These are phyloP conservation scores for Drosophila incognita DNA, from an alignment of 2,888 invertebrate species.

Conservation along the genomic window DNA sequence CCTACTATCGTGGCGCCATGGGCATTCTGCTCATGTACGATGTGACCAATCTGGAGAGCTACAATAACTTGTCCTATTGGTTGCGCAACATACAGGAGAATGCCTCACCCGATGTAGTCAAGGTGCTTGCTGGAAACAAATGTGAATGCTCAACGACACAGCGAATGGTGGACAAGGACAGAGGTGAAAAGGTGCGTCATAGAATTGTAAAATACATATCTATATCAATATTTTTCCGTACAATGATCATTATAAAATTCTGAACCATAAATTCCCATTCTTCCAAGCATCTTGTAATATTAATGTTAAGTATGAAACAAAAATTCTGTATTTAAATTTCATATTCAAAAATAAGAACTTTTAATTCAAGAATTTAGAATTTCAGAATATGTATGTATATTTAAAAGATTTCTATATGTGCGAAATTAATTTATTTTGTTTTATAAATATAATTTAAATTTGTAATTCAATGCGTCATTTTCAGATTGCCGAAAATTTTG, in stretches of 20 bases:
- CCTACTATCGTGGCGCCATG: conserved; percentile 96
- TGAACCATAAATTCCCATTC: not conserved
- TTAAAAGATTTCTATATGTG: not conserved
- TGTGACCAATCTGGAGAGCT: conserved; percentile 95
- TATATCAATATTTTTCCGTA: not conserved
- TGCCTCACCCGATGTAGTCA: conserved; percentile 94
- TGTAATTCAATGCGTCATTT: conserved; percentile 43
- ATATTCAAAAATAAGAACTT: not conserved
- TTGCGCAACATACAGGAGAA: conserved; percentile 96
- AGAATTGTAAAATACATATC: not conserved
- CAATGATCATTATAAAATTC: no score
- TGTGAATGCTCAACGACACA: conserved; percentile 91
- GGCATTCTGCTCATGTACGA: conserved; percentile 96
- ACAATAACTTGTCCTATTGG: conserved; percentile 96
- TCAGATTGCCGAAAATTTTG: conserved; percentile 94
- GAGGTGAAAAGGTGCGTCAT: conserved; percentile 90
- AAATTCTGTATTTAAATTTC: not conserved
- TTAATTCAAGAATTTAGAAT: not conserved
- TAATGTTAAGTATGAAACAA: no score
- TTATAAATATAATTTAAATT: not conserved
- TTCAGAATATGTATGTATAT: not conserved
- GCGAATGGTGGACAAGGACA: conserved; percentile 91
- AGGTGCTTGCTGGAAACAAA: conserved; percentile 94
- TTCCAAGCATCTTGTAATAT: not conserved
- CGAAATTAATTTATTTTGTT: not conserved